These are phyloP conservation scores for Pangasius sanitwongsei DNA, from an alignment of 2,797 vertebrate genomes.

Conservation along the genomic window DNA sequence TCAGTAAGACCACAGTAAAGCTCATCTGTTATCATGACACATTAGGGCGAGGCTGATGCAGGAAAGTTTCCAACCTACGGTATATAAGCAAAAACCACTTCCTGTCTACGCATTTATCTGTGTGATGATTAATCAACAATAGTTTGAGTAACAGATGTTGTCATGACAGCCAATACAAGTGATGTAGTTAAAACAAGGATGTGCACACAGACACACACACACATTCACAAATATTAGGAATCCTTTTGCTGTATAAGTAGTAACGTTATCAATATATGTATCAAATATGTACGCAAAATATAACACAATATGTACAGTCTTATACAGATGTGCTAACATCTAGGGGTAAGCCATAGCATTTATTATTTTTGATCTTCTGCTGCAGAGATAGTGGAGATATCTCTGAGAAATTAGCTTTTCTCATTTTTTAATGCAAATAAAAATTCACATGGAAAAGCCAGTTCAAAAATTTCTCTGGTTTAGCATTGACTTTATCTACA, in stretches of 20 bases:
- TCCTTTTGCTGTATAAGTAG: neutral
- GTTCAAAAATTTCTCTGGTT: no score
- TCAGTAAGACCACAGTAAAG: neutral
- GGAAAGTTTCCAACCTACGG: neutral
- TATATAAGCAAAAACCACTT: neutral
- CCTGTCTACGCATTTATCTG: neutral
- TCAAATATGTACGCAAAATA: neutral
- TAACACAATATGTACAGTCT: neutral
- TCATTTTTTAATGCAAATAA: no score
- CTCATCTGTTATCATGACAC: slow-evolving; percentile 26
- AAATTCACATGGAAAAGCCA: no score
- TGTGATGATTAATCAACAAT: slow-evolving; percentile 17
- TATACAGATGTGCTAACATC: neutral
- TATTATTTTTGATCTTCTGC: neutral
- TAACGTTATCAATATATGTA: neutral
- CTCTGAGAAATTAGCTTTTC: no score
- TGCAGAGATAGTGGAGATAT: neutral
- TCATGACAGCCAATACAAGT: neutral
- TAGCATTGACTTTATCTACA: no score
- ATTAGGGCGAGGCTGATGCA: neutral
- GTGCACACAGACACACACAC: neutral
- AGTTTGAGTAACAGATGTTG: neutral
- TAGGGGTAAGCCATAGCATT: neutral
- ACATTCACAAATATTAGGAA: slow-evolving; percentile 3
- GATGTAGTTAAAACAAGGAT: neutral